Percentiles rank a stretch among this genome's conserved stretches.
These are phyloP conservation scores for Mythimna pallens DNA, from an alignment of 2,888 invertebrate species.

Conservation along the genomic window DNA sequence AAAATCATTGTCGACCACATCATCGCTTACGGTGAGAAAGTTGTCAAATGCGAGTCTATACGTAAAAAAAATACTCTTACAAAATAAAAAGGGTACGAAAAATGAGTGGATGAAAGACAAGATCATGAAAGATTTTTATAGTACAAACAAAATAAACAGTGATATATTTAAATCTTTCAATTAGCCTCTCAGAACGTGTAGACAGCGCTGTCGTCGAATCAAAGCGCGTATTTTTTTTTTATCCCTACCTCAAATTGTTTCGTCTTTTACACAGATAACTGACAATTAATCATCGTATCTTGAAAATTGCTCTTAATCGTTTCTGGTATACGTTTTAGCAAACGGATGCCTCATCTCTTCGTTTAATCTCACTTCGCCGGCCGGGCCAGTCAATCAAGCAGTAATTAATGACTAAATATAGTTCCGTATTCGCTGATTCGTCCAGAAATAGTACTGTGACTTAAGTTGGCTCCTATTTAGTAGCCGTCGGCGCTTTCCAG, in stretches of 20 bases:
- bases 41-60: no score
- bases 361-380: slow-evolving; percentile 16
- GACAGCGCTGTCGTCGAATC: slow-evolving; percentile 67
- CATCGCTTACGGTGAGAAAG: no score
- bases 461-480: slow-evolving; percentile 65
- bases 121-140: slow-evolving; percentile 25
- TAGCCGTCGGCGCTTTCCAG: slow-evolving; percentile 68
- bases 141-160: slow-evolving; percentile 44
- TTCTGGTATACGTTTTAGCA: slow-evolving; percentile 11
- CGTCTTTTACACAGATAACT: slow-evolving; percentile 21
- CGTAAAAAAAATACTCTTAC: not conserved
- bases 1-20: no score
- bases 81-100: slow-evolving; percentile 20
- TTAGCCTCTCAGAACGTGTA: slow-evolving; percentile 51
- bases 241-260: slow-evolving; percentile 4
- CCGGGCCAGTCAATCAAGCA: slow-evolving; percentile 43
- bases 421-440: slow-evolving; percentile 46
- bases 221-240: slow-evolving; percentile 54
- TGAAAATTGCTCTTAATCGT: slow-evolving; percentile 18
- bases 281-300: slow-evolving; percentile 25
- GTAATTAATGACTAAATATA: slow-evolving; percentile 51
- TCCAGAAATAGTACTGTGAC: slow-evolving; percentile 58
- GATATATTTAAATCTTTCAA: slow-evolving; percentile 64
- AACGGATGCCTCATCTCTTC: slow-evolving; percentile 13
- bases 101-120: slow-evolving; percentile 29